Conservation (phyloP, 2,113 vertebrate species). For the Enhydra lutris region DNA sequence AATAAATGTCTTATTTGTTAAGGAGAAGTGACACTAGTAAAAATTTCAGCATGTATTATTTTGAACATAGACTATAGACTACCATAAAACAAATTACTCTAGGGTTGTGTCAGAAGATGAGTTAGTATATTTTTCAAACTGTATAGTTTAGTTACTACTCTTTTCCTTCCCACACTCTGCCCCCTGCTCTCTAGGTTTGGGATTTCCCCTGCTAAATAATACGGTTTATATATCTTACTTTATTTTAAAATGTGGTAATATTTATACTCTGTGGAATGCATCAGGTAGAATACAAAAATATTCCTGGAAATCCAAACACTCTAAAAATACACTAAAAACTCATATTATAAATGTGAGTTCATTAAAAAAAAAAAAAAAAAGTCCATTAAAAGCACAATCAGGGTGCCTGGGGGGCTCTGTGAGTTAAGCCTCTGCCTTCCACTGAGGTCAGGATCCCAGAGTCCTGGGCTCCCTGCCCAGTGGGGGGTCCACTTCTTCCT, state of each 20-base stretch:
- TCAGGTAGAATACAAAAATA: background rate
- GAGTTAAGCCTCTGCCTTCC: background rate
- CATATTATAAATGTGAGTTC: background rate
- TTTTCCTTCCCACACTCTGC: background rate
- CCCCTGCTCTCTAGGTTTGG: background rate
- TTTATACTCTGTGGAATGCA: background rate
- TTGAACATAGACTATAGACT: background rate
- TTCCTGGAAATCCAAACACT: background rate
- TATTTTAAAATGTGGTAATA: background rate
- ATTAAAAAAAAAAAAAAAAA: background rate
- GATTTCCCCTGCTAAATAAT: background rate
- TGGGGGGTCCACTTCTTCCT: background rate
- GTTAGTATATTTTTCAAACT: background rate
- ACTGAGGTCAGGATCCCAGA: background rate
- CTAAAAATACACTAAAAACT: background rate
- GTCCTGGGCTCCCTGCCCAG: background rate
- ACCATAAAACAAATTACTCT: background rate
- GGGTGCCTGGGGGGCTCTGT: background rate
- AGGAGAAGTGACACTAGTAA: background rate
- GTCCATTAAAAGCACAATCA: background rate
- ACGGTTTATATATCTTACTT: background rate
- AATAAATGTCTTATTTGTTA: background rate
- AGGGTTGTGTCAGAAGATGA: background rate
- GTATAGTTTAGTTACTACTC: background rate
- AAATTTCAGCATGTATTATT: background rate